phyloP scores from a whole-genome alignment of 2,113 vertebrate species.

The Mionectes macconnelli region DNA sequence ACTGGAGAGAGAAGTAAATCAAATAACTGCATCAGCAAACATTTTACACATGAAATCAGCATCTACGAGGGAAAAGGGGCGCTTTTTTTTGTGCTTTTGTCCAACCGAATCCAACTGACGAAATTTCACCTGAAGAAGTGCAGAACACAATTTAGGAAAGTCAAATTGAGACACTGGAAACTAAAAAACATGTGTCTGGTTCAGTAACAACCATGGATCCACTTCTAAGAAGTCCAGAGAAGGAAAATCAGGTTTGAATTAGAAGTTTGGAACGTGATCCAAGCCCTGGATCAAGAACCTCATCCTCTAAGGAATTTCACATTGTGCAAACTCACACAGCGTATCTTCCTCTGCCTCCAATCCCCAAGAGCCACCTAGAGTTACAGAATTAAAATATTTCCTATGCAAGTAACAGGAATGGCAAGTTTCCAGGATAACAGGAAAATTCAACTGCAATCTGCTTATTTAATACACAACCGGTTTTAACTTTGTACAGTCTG shows the following conservation, averaged over 20 bases:
- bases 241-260: background rate
- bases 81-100: background rate
- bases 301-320: background rate
- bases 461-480: background rate
- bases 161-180: background rate
- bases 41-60: background rate
- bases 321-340: background rate
- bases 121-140: background rate
- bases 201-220: background rate
- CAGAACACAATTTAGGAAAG: background rate
- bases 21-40: background rate
- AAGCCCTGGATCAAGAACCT: background rate
- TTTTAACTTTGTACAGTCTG: background rate
- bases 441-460: background rate
- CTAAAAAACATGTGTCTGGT: background rate
- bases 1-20: background rate
- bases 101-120: background rate
- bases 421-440: background rate
- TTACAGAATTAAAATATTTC: background rate
- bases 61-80: fast-evolving
- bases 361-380: background rate
- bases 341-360: background rate
- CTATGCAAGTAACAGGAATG: background rate
- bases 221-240: background rate
- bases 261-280: background rate